Conservation (phyloP, 1,140 invertebrate genomes). For the Agrypnia vestita region DNA sequence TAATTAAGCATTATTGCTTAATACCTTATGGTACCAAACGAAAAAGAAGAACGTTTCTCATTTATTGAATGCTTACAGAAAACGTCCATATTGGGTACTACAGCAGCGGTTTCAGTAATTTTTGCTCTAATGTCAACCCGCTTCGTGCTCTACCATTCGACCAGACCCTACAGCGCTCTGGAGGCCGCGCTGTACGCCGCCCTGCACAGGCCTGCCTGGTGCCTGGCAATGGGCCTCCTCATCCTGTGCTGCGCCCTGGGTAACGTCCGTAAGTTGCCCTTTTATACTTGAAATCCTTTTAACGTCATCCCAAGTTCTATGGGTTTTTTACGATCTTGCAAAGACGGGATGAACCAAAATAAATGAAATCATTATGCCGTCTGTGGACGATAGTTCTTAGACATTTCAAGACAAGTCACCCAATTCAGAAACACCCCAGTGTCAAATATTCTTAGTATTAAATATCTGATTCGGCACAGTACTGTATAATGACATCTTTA, state of each 20-base stretch:
- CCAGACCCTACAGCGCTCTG: background rate
- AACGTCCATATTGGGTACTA: constrained; percentile 60
- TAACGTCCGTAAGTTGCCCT: background rate
- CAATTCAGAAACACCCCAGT: too few relatives aligned
- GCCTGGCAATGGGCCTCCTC: background rate
- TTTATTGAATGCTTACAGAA: background rate
- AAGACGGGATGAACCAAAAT: too few relatives aligned
- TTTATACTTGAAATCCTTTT: background rate
- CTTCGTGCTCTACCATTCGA: background rate
- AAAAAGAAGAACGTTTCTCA: background rate
- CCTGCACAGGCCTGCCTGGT: constrained; percentile 25
- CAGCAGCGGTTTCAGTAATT: constrained; percentile 65
- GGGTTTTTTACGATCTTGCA: too few relatives aligned
- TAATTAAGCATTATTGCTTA: background rate
- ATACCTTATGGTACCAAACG: too few relatives aligned
- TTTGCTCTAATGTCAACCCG: background rate
- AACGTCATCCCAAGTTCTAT: too few relatives aligned
- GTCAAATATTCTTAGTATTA: too few relatives aligned
- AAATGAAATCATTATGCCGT: too few relatives aligned
- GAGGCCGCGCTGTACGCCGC: constrained; percentile 14
- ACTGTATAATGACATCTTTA: too few relatives aligned
- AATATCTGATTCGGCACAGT: too few relatives aligned
- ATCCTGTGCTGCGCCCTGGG: constrained; percentile 21
- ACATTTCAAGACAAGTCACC: too few relatives aligned
- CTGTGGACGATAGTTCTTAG: too few relatives aligned